Conservation (phyloP, 1,140 invertebrate species). For the Oreohelix idahoensis region DNA sequence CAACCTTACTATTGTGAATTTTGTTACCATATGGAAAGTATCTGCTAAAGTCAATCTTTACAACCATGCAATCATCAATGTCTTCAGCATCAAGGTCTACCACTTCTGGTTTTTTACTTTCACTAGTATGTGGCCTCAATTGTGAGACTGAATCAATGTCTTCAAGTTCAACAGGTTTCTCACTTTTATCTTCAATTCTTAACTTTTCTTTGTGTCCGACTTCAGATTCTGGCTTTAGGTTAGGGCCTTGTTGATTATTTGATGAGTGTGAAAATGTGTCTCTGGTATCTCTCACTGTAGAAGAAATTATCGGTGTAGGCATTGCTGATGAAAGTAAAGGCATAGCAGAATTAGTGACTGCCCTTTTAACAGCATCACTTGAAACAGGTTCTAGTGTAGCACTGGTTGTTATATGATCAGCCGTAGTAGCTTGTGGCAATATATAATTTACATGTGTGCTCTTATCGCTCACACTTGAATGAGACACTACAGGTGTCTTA, state of each 20-base stretch:
- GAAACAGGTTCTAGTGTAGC: too few species aligned
- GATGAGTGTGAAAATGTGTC: not conserved
- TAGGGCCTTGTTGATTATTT: too few species aligned
- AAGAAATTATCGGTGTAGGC: not conserved
- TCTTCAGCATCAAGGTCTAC: conserved; percentile 28
- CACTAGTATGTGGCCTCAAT: too few species aligned
- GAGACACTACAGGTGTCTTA: too few species aligned
- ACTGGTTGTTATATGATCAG: too few species aligned
- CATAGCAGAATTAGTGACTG: not conserved
- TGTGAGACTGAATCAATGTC: too few species aligned
- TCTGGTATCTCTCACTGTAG: not conserved
- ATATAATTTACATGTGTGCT: too few species aligned
- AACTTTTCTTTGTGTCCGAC: not conserved
- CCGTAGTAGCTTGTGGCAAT: too few species aligned
- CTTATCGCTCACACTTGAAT: too few species aligned
- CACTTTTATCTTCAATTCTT: not conserved
- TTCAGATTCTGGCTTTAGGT: not conserved
- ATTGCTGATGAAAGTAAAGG: not conserved
- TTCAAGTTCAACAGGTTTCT: too few species aligned
- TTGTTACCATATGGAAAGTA: not conserved
- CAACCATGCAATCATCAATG: conserved; percentile 21
- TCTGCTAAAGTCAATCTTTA: conserved; percentile 18
- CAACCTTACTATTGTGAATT: not conserved
- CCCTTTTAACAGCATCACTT: too few species aligned
- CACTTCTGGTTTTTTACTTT: too few species aligned